Percentiles rank a stretch among this genome's conserved stretches.
Evolutionary conservation across 2,888 invertebrate species (phyloP).

Genomic region (Tiphia femorata): DNA sequence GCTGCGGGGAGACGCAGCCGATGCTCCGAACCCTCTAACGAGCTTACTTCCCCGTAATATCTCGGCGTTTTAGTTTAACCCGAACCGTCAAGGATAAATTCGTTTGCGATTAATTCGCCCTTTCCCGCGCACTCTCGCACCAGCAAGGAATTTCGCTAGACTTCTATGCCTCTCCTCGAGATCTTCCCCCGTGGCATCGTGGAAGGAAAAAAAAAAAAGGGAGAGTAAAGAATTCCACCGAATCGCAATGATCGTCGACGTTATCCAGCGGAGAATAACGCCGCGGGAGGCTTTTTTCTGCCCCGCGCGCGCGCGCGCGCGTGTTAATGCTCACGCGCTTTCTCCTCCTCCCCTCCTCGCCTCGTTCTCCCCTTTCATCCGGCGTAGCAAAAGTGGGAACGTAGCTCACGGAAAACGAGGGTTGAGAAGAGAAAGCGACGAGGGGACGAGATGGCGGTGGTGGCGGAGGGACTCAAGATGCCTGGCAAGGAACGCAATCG

Average conservation of each 20-base stretch:
- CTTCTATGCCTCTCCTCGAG: too few relatives aligned
- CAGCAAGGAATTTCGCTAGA: constrained; percentile 36
- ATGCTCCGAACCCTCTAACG: constrained; percentile 62
- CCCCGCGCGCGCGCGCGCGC: too few relatives aligned
- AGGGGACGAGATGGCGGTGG: constrained; percentile 38
- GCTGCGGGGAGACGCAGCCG: constrained; percentile 15
- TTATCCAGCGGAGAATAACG: too few relatives aligned
- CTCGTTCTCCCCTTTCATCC: too few relatives aligned
- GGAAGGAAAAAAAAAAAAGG: too few relatives aligned
- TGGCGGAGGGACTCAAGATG: constrained; percentile 47
- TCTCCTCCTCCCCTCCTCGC: too few relatives aligned
- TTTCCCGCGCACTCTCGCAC: constrained; percentile 35
- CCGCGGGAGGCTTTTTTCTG: too few relatives aligned
- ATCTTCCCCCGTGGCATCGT: too few relatives aligned
- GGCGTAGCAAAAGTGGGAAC: constrained; percentile 43
- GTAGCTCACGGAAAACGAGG: constrained; percentile 42
- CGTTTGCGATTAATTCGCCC: constrained; percentile 61
- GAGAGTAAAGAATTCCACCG: too few relatives aligned
- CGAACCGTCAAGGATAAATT: constrained; percentile 58
- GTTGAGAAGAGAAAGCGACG: constrained; percentile 45
- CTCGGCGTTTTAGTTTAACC: constrained; percentile 61
- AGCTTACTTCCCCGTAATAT: constrained; percentile 66
- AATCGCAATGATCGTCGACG: too few relatives aligned
- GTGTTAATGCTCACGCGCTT: too few relatives aligned
- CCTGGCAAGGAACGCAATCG: constrained; percentile 63